Percentiles rank a stretch among this genome's conserved stretches.
These are phyloP conservation scores for Myotis brandtii DNA, from an alignment of 2,113 vertebrate species.

Conservation along the genomic window DNA sequence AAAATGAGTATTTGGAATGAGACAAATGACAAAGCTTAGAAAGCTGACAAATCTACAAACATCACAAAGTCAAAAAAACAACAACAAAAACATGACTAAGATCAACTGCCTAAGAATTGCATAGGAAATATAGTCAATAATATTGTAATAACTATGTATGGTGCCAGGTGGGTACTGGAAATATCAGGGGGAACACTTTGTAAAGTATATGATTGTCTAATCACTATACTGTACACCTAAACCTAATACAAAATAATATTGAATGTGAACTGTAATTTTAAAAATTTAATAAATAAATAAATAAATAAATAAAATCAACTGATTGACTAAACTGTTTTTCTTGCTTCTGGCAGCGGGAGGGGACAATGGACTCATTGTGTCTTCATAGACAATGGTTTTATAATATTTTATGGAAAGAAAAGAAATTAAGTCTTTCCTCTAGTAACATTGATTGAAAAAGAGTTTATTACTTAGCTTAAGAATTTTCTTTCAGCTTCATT, in stretches of 20 bases:
- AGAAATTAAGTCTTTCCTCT: not conserved
- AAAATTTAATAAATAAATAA: not conserved
- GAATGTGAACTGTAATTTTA: not conserved
- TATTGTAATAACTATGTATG: not conserved
- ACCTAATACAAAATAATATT: not conserved
- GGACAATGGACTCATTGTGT: not conserved
- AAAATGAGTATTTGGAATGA: constrained; percentile 33
- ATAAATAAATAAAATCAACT: constrained; percentile 29
- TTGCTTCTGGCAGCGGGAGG: not conserved
- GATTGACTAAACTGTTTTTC: not conserved
- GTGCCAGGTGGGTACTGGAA: not conserved
- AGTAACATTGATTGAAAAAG: not conserved
- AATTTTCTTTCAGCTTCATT: constrained; percentile 6
- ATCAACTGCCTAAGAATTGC: not conserved
- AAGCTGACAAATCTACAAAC: not conserved
- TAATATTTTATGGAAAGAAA: not conserved
- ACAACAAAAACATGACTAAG: not conserved
- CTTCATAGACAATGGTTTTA: not conserved
- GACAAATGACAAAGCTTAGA: not conserved
- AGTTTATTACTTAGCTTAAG: not conserved
- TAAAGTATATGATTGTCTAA: not conserved
- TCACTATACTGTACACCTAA: not conserved
- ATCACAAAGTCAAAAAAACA: not conserved
- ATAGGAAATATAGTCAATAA: not conserved
- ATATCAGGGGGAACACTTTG: not conserved